phyloP scores from a whole-genome alignment of 2,797 vertebrate genomes.

The Pipistrellus pygmaeus region DNA sequence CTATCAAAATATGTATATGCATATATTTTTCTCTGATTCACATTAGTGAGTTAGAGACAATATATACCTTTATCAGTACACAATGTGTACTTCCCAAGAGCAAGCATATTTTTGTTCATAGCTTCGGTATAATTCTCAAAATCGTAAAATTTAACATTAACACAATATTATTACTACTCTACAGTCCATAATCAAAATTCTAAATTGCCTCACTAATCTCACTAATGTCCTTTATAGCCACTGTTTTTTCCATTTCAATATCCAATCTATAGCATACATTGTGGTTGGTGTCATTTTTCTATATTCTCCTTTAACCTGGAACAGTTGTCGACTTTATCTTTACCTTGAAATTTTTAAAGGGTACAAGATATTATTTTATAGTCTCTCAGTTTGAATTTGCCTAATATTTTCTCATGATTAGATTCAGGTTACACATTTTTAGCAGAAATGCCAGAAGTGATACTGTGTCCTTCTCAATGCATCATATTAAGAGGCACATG shows the following conservation, averaged over 20 bases:
- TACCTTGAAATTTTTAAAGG: background rate
- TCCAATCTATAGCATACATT: background rate
- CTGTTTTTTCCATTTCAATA: background rate
- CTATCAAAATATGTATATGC: background rate
- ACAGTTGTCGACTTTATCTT: background rate
- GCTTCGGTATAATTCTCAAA: background rate
- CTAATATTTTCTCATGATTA: background rate
- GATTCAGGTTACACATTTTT: background rate
- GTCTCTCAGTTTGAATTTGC: background rate
- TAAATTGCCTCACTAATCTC: background rate
- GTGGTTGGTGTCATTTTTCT: background rate
- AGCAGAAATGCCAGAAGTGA: background rate
- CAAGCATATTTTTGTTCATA: background rate
- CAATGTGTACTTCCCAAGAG: background rate
- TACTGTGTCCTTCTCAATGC: background rate
- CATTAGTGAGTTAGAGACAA: background rate
- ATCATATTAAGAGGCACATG: background rate
- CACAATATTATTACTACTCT: background rate
- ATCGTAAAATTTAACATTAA: background rate
- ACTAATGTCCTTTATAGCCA: background rate
- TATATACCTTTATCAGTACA: background rate
- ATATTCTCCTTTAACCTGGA: background rate
- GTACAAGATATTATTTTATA: conserved; percentile 22
- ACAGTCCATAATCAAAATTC: background rate
- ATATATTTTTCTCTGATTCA: background rate